Evolutionary conservation across 2,113 vertebrate species (phyloP).

Genomic region (Xenopus borealis): DNA sequence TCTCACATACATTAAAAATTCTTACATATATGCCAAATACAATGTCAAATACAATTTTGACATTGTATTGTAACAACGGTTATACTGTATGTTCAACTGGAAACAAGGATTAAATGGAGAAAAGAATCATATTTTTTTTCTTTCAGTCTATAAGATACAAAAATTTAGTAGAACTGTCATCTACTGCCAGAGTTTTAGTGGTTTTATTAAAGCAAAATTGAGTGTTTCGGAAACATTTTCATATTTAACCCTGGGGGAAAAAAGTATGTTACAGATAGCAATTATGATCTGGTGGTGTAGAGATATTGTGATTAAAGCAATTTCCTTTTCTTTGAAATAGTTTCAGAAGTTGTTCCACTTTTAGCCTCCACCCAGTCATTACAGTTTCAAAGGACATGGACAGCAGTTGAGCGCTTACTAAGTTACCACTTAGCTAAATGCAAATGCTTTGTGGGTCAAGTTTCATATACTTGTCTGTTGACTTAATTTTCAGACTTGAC

Average conservation of each 20-base stretch:
- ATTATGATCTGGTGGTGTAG: slow-evolving; percentile 29
- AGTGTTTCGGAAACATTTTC: background rate
- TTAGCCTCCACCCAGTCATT: slow-evolving; percentile 43
- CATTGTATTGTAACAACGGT: too few relatives aligned
- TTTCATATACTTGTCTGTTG: slow-evolving; percentile 62
- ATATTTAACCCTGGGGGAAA: background rate
- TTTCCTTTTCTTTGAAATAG: slow-evolving; percentile 35
- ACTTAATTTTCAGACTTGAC: slow-evolving; percentile 54
- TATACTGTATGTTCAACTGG: too few relatives aligned
- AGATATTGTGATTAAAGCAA: slow-evolving; percentile 27
- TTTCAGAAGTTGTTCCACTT: slow-evolving; percentile 1
- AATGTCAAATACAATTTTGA: too few relatives aligned
- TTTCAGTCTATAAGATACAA: too few relatives aligned
- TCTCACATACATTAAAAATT: too few relatives aligned
- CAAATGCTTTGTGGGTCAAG: slow-evolving; percentile 58
- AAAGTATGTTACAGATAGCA: slow-evolving; percentile 26
- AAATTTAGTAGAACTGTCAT: too few relatives aligned
- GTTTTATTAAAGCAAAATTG: background rate
- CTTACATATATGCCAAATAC: too few relatives aligned
- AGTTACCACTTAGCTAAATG: slow-evolving; percentile 46
- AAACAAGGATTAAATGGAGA: too few relatives aligned
- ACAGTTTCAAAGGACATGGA: slow-evolving; percentile 53
- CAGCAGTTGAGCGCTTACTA: slow-evolving; percentile 51
- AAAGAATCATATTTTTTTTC: too few relatives aligned
- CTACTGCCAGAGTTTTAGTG: too few relatives aligned